Base-by-base conservation (phyloP, 2,888 invertebrate species). In the Incurvaria masculella region DNA sequence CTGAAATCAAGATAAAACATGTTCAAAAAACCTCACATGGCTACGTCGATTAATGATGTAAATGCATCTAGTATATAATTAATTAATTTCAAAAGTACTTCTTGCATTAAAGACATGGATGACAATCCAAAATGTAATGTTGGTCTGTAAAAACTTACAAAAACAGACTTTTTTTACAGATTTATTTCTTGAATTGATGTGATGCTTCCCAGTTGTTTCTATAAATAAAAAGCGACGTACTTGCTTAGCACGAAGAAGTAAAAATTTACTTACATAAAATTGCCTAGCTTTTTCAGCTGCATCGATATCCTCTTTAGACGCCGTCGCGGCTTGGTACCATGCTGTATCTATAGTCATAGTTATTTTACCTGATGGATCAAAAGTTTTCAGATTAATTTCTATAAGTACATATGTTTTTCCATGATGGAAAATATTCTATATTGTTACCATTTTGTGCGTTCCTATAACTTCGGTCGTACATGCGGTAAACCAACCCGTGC, bases 401-500 rank as follows among this genome's bases (percentile, higher is more conserved):
- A 42, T 5, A 42, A 21, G 14, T 11, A 43, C 27, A 33, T 8
- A n/a, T n/a, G n/a, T n/a, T n/a, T n/a, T n/a, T n/a, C n/a, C n/a
- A n/a, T n/a, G 16, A 8, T 6, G 8, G n/a, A 14, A 38, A 14
- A 11, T 39, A 16, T 18, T 8, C 2, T 2, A 50, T 44, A 20
- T n/a, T 5, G 20, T 46, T 50, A 56, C 52, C 53, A 45, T 51
- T 49, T 52, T 69, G 65, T 43, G 51, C 50, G 1, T 53, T 21
- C 50, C 60, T 64, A 58, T 72, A 86, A 14, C 79, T 65, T 1
- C 65, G 56, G 38, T 83, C 61, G 55, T 83, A 87, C 57, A 85
- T 59, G 10, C 75, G 70, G 58, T 85, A 89, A 0, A 80, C 83
- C 57, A 67, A 75, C 0, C 81, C 87, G 57, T 89, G 89, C 0